phyloP scores from a whole-genome alignment of 2,888 invertebrate species.

The Eulithis prunata region DNA sequence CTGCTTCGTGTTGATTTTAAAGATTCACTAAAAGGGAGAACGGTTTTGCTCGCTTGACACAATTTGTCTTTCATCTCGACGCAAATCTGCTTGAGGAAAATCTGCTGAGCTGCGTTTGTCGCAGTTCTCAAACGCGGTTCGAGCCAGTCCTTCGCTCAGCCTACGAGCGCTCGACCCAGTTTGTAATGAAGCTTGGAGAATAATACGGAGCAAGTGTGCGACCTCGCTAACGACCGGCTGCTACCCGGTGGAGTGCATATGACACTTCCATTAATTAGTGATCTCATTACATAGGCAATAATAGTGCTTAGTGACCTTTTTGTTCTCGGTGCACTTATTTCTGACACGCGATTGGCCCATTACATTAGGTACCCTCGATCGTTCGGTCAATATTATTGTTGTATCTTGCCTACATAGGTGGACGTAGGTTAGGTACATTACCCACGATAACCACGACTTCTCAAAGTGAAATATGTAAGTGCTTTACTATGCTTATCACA shows the following conservation, averaged over 20 bases:
- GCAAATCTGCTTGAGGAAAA: slow-evolving; percentile 10
- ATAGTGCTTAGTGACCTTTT: slow-evolving; percentile 33
- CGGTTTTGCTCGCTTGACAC: too few relatives aligned
- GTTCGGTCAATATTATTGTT: too few relatives aligned
- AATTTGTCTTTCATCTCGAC: neutral
- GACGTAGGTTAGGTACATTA: too few relatives aligned
- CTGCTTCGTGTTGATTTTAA: too few relatives aligned
- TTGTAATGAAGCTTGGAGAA: slow-evolving; percentile 62
- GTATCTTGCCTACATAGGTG: too few relatives aligned
- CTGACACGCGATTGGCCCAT: neutral
- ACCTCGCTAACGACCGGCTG: slow-evolving; percentile 42
- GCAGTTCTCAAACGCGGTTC: slow-evolving; percentile 32
- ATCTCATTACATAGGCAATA: slow-evolving; percentile 49
- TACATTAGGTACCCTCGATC: too few relatives aligned
- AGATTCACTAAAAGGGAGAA: too few relatives aligned
- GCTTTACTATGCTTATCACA: too few relatives aligned
- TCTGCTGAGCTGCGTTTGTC: slow-evolving; percentile 24
- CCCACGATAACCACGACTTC: too few relatives aligned
- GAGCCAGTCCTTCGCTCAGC: slow-evolving; percentile 48
- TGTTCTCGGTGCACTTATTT: slow-evolving; percentile 38
- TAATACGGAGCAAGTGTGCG: slow-evolving; percentile 53
- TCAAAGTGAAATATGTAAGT: too few relatives aligned
- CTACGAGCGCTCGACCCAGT: slow-evolving; percentile 70
- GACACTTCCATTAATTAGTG: slow-evolving; percentile 54
- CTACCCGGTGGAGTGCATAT: slow-evolving; percentile 45